phyloP scores from a whole-genome alignment of 2,113 vertebrate genomes.

The Lynx canadensis region DNA sequence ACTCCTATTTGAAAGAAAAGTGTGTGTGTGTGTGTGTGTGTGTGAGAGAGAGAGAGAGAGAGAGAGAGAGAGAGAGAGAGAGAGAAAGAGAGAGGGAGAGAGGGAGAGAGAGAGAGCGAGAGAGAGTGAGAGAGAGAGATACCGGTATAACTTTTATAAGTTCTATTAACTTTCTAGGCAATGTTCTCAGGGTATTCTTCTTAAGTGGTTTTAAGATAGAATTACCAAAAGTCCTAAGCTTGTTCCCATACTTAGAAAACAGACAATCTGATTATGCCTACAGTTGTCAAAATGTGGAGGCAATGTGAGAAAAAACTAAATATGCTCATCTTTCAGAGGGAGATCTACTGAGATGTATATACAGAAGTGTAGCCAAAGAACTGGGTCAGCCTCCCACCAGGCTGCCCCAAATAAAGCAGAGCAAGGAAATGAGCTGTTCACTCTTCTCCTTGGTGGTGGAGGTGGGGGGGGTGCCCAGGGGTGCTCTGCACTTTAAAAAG shows the following conservation, averaged over 20 bases:
- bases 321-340: conserved; percentile 76
- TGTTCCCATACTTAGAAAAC: conserved; percentile 77
- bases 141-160: conserved; percentile 11
- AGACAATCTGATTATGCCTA: conserved; percentile 78
- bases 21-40: background rate
- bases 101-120: too few relatives aligned
- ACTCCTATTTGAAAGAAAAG: background rate
- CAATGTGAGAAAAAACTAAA: conserved; percentile 78
- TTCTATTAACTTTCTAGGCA: conserved; percentile 73
- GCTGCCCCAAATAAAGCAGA: conserved; percentile 63
- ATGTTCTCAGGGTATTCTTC: conserved; percentile 59
- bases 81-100: fast-evolving
- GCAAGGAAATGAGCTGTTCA: background rate
- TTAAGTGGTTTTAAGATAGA: conserved; percentile 50
- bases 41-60: too few relatives aligned
- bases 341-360: conserved; percentile 10
- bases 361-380: conserved; percentile 53
- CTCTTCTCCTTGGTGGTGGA: background rate
- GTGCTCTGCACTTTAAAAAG: background rate
- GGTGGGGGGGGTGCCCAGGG: background rate
- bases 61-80: too few relatives aligned
- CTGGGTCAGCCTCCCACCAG: conserved; percentile 78
- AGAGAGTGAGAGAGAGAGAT: background rate
- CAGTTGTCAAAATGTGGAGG: conserved; percentile 82
- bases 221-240: conserved; percentile 66